These are phyloP conservation scores for Tamias sibiricus DNA, from an alignment of 2,113 vertebrate genomes.

Conservation along the genomic window DNA sequence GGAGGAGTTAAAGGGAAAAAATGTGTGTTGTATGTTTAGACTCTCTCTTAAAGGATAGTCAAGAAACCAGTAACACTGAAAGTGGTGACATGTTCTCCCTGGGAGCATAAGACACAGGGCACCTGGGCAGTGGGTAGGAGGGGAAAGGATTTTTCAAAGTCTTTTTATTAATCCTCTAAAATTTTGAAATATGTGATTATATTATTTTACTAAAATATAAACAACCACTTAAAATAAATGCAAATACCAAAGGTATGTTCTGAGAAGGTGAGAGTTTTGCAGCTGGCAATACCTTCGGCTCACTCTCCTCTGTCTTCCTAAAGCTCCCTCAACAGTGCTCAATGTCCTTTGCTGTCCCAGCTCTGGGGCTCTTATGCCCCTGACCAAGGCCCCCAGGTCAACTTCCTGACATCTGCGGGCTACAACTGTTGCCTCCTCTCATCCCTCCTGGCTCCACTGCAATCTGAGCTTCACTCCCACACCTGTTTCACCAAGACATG, in stretches of 20 bases:
- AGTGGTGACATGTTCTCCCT: neutral
- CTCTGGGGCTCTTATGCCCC: neutral
- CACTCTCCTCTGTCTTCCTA: neutral
- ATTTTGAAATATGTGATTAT: neutral
- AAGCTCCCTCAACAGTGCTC: neutral
- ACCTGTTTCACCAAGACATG: neutral
- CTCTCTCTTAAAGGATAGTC: neutral
- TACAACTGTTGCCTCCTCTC: neutral
- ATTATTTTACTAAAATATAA: neutral
- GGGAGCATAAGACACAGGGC: neutral
- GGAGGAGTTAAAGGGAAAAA: neutral
- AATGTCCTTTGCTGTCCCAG: neutral
- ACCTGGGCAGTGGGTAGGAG: neutral
- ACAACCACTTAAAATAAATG: neutral
- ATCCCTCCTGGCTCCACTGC: neutral
- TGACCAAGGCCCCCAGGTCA: neutral
- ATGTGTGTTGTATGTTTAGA: neutral
- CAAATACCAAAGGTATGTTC: neutral
- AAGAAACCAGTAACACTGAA: neutral
- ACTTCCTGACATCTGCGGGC: neutral
- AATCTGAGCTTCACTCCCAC: neutral
- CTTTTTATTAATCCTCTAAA: neutral
- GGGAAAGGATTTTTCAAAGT: neutral
- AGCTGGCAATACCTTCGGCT: no score
- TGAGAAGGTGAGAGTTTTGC: neutral